phyloP scores from a whole-genome alignment of 2,888 invertebrate species.

The Tribolium freemani region DNA sequence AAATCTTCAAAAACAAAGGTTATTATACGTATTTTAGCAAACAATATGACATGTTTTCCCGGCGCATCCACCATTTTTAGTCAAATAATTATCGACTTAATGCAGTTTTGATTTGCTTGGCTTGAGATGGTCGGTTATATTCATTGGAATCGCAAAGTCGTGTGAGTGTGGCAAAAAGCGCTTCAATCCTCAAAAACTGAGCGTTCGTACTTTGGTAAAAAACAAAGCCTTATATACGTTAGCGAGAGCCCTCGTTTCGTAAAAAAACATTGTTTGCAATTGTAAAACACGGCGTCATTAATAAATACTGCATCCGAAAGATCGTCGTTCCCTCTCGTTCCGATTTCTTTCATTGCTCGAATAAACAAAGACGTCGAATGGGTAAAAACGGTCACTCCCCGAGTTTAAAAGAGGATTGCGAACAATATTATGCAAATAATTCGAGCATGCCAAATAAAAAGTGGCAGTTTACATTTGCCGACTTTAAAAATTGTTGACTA shows the following conservation, averaged over 20 bases:
- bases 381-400: constrained; percentile 47
- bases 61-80: no score
- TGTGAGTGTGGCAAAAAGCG: neutral
- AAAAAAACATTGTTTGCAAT: constrained; percentile 51
- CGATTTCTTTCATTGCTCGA: constrained; percentile 5
- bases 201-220: neutral
- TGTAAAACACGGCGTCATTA: constrained; percentile 52
- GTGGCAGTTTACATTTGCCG: constrained; percentile 66
- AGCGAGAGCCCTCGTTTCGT: constrained; percentile 1
- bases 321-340: constrained; percentile 20
- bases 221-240: neutral
- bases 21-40: no score
- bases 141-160: no score
- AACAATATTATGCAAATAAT: constrained; percentile 65
- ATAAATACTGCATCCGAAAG: constrained; percentile 44
- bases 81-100: no score
- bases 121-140: no score
- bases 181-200: neutral
- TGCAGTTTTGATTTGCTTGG: no score
- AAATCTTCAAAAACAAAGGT: no score
- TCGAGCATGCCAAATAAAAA: constrained; percentile 64
- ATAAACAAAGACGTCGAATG: constrained; percentile 38
- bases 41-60: no score
- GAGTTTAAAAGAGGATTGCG: constrained; percentile 57
- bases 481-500: constrained; percentile 67